Conservation (phyloP, 2,113 vertebrate species). For the Gracilinanus agilis region DNA sequence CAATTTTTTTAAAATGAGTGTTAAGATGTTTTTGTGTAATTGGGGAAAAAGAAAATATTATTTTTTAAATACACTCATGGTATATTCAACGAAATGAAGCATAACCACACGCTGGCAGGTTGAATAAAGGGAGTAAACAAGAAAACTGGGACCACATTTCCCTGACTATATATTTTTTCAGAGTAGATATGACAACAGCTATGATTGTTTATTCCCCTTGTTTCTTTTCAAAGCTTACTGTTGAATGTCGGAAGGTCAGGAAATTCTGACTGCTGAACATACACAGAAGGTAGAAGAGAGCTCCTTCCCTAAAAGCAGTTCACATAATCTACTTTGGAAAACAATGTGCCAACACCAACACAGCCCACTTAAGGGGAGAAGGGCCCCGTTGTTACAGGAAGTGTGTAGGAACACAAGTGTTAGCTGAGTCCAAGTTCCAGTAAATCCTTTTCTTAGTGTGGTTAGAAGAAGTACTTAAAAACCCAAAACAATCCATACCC, state of each 20-base stretch:
- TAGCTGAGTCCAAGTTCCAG: conserved; percentile 74
- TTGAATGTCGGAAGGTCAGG: not conserved
- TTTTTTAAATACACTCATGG: no score
- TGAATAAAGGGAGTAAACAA: not conserved
- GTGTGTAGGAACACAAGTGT: conserved; percentile 74
- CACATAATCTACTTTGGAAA: conserved; percentile 57
- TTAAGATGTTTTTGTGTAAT: no score
- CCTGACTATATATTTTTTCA: not conserved
- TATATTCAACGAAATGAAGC: not conserved
- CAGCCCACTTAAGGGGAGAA: conserved; percentile 69
- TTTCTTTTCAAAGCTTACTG: conserved; percentile 35
- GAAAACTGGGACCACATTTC: not conserved
- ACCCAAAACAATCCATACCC: conserved; percentile 47
- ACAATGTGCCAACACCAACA: conserved; percentile 57
- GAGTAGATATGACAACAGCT: not conserved
- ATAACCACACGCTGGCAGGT: not conserved
- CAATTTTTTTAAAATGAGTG: no score
- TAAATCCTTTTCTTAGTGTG: conserved; percentile 77
- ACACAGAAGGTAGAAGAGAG: not conserved
- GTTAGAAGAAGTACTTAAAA: conserved; percentile 76
- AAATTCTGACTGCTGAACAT: not conserved
- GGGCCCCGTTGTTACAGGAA: conserved; percentile 72
- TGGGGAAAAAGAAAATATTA: no score
- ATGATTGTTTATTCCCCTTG: conserved; percentile 35
- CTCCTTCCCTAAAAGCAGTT: not conserved